Conservation (phyloP, 2,888 invertebrate genomes). For the Tenthredo mesomela region DNA sequence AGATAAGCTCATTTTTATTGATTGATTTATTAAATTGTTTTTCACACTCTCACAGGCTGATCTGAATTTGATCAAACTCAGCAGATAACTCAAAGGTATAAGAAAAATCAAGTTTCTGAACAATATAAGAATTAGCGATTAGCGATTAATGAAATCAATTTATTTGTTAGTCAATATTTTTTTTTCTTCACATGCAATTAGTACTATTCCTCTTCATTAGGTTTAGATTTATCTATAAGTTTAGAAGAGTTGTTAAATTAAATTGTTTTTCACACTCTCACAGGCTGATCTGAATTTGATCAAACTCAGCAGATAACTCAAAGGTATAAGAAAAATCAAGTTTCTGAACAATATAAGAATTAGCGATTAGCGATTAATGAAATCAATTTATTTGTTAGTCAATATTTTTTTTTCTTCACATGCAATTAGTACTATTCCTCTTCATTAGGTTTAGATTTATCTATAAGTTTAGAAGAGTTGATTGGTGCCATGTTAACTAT, state of each 20-base stretch:
- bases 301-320: no score
- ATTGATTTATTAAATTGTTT: neutral
- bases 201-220: slow-evolving; percentile 65
- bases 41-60: neutral
- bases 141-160: neutral
- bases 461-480: no score
- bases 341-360: no score
- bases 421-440: no score
- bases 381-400: no score
- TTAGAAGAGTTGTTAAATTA: no score
- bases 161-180: neutral
- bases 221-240: slow-evolving; percentile 68
- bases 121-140: neutral
- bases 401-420: no score
- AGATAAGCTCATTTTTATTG: neutral
- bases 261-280: no score
- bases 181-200: neutral
- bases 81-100: neutral
- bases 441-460: no score
- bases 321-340: no score
- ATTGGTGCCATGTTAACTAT: slow-evolving; percentile 82
- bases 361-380: no score
- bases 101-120: neutral
- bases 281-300: no score
- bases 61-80: neutral